These are phyloP conservation scores for Dasysyrphus tricinctus DNA, from an alignment of 2,888 invertebrate genomes.

Conservation along the genomic window DNA sequence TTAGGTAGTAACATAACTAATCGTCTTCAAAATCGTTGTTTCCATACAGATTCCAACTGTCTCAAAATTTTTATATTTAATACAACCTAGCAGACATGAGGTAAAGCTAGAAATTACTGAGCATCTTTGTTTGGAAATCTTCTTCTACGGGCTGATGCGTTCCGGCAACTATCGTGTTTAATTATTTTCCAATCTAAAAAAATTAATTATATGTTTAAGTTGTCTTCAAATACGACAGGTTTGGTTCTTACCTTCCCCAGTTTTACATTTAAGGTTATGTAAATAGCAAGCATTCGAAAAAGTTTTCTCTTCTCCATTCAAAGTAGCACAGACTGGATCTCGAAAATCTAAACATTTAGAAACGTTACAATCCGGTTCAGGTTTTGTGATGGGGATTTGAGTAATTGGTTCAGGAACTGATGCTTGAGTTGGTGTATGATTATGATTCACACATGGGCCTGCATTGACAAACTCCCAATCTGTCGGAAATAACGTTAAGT, in stretches of 20 bases:
- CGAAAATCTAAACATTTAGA: constrained; percentile 16
- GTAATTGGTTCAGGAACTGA: neutral
- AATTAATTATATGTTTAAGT: neutral
- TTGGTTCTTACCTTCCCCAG: constrained; percentile 2
- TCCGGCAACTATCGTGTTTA: neutral
- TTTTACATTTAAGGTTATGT: constrained; percentile 32
- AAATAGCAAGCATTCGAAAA: constrained; percentile 42
- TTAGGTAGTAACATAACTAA: no score
- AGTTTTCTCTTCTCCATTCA: constrained; percentile 36
- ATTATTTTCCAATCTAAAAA: constrained; percentile 41
- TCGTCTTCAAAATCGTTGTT: no score
- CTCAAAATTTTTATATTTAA: no score
- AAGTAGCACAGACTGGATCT: constrained; percentile 41
- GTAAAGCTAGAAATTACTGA: neutral
- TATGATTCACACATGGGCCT: constrained; percentile 1
- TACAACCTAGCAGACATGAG: no score
- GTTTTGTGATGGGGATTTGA: neutral
- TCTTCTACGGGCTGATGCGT: neutral
- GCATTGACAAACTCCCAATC: constrained; percentile 30
- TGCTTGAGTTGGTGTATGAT: neutral
- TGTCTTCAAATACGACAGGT: neutral
- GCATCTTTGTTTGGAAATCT: neutral
- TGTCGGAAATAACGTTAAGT: neutral
- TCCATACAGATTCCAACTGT: no score
- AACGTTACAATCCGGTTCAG: neutral